Conservation (phyloP, 2,113 vertebrate species). For the Ceyx melanurus region DNA sequence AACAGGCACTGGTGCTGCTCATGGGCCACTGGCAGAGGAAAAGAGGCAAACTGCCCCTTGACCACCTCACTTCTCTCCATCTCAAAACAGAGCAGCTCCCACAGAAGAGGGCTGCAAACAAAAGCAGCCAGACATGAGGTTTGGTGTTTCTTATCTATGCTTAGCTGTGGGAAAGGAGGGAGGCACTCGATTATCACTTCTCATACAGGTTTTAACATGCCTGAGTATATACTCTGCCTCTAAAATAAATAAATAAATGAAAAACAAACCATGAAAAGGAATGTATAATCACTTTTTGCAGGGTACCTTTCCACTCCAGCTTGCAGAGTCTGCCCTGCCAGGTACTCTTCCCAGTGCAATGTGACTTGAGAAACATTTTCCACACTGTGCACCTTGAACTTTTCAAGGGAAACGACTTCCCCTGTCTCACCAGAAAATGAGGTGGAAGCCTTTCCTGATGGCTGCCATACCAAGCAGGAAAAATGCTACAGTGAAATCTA, state of each 20-base stretch:
- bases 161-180: conserved; percentile 58
- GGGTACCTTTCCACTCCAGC: conserved; percentile 11
- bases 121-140: background rate
- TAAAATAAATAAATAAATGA: background rate
- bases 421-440: background rate
- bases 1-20: background rate
- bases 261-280: background rate
- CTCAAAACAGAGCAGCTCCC: background rate
- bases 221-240: background rate
- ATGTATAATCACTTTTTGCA: conserved; percentile 33
- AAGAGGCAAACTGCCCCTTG: background rate
- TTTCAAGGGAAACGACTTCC: background rate
- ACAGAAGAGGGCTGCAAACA: background rate
- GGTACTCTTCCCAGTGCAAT: background rate
- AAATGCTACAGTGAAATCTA: rapidly evolving
- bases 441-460: background rate
- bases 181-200: conserved; percentile 3
- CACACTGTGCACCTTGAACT: background rate
- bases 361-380: background rate
- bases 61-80: background rate
- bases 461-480: background rate
- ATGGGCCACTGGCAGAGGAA: background rate
- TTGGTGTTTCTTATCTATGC: conserved; percentile 13
- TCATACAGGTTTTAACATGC: conserved; percentile 32
- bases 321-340: background rate